phyloP scores from a whole-genome alignment of 2,888 invertebrate species.

The Lordiphosa fenestrarum region DNA sequence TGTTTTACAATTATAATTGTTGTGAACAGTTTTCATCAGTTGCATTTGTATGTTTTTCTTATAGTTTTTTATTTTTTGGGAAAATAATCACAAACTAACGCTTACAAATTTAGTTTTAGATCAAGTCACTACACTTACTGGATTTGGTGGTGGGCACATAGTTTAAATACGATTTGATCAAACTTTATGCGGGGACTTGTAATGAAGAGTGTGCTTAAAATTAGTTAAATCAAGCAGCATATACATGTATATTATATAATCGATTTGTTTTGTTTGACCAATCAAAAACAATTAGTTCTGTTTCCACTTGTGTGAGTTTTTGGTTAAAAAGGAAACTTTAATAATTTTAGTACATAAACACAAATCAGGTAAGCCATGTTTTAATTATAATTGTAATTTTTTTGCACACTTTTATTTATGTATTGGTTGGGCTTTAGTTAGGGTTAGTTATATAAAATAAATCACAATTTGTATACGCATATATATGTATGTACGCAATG shows the following conservation, averaged over 20 bases:
- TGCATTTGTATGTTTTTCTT: constrained; percentile 17
- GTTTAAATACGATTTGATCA: constrained; percentile 33
- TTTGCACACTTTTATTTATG: constrained; percentile 21
- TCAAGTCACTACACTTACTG: constrained; percentile 27
- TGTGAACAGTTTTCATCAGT: constrained; percentile 53
- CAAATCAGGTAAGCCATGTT: constrained; percentile 52
- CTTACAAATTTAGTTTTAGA: constrained; percentile 31
- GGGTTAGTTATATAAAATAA: constrained; percentile 66
- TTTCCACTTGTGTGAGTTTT: constrained; percentile 26
- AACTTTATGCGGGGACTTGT: constrained; percentile 10
- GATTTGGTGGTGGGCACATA: constrained; percentile 25
- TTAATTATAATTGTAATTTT: constrained; percentile 29
- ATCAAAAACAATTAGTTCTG: constrained; percentile 2
- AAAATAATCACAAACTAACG: constrained; percentile 58
- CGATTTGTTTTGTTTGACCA: constrained; percentile 2
- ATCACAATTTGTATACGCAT: constrained; percentile 70
- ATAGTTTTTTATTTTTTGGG: constrained; percentile 15
- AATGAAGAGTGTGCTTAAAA: constrained; percentile 46
- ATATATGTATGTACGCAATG: constrained; percentile 38
- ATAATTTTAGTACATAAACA: constrained; percentile 24
- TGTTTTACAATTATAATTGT: constrained; percentile 47
- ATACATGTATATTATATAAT: constrained; percentile 6
- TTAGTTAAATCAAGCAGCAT: constrained; percentile 59
- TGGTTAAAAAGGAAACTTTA: constrained; percentile 20
- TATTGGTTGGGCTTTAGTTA: constrained; percentile 31